Conservation (phyloP, 2,113 vertebrate species). For the Phocoena sinus region DNA sequence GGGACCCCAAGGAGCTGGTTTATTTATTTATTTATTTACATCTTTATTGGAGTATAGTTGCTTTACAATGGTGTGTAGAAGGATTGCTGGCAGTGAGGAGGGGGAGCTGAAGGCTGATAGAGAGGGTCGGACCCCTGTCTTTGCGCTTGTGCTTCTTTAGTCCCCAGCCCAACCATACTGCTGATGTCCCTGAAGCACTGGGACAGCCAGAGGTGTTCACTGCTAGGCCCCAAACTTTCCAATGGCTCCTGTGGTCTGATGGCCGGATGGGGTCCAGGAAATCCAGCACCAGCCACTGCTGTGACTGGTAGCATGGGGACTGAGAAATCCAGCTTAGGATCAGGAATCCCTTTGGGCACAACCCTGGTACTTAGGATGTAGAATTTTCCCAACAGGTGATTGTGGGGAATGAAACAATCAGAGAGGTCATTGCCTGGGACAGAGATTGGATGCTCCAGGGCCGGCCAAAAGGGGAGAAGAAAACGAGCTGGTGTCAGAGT, state of each 20-base stretch:
- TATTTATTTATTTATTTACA: too few species aligned
- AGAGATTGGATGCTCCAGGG: background rate
- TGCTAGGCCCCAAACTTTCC: accelerated
- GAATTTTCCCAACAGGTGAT: background rate
- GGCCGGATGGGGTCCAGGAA: background rate
- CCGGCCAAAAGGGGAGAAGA: background rate
- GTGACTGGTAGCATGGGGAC: background rate
- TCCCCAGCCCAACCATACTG: too few species aligned
- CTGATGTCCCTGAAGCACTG: background rate
- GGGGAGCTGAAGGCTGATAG: background rate
- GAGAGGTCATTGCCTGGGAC: background rate
- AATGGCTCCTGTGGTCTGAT: accelerated
- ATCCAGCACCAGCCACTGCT: background rate
- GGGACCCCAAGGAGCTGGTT: background rate
- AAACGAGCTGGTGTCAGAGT: background rate
- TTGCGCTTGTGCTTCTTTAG: background rate
- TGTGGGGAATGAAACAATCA: background rate
- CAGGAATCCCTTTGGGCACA: background rate
- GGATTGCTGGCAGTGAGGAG: background rate
- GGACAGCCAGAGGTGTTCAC: background rate
- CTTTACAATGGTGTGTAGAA: background rate
- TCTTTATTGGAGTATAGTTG: too few species aligned
- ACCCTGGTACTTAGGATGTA: background rate
- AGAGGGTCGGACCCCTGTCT: background rate
- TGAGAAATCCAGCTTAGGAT: background rate